Evolutionary conservation across 2,888 invertebrate species (phyloP), one percentile per base, ranked within the genome.

Genomic region (Pyrrhosoma nymphula): DNA sequence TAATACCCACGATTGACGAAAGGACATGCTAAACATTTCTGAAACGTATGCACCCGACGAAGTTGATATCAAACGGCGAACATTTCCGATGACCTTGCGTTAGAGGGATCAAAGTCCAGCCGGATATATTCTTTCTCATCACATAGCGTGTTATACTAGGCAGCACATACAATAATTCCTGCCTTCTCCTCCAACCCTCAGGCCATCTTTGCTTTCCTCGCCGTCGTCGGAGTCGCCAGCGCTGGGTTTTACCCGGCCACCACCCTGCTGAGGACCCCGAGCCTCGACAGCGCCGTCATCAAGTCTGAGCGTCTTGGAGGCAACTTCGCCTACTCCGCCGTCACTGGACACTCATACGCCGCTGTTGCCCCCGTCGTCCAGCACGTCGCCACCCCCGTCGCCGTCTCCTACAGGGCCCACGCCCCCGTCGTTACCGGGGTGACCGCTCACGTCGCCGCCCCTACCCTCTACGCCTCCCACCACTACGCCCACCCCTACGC

Each of bases 301-400:
- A 96, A 96, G 96, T 96, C 96, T 93, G 96, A 96, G 96, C 96
- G 96, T 88, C 96, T 96, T 95, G 96, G 96, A 56, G 96, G 96
- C 95, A 97, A 96, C 96, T 97, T 97, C 96, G 96, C 96, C 95
- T 96, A 96, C 96, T 96, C 96, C 95, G 96, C 96, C 95, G 96
- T 96, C 95, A 96, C 96, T 95, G 96, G 96, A 91, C 96, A 96
- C 96, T 96, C 96, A 75, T 96, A 96, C 96, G 96, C 96, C 95
- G 96, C 96, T 95, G 96, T 96, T 96, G 96, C 96, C 95, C 97
- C 96, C 95, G 96, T 96, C 95, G 96, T 96, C 95, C 95, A 96
- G 95, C 96, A 96, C 95, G 96, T 96, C 88, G 96, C 96, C 90
- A 95, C 95, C 82, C 96, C 96, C 95, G 96, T 96, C 39, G 96